phyloP scores from a whole-genome alignment of 2,797 vertebrate species.

The Xyrichtys novacula region DNA sequence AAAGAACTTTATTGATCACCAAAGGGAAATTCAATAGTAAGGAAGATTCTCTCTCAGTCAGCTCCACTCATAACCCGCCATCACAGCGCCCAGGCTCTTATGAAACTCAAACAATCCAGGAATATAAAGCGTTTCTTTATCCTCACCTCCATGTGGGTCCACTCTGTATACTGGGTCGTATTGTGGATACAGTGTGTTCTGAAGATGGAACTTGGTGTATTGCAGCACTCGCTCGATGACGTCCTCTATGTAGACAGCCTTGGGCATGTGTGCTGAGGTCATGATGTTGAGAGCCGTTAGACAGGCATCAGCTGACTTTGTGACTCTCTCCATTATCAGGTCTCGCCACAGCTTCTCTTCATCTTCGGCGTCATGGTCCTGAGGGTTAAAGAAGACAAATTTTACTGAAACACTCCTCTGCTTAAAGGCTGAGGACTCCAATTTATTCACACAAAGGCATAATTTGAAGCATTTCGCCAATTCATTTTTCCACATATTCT shows the following conservation, averaged over 20 bases:
- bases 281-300: constrained; percentile 97
- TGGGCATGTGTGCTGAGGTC: constrained; percentile 98
- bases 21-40: too few species aligned
- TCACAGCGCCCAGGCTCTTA: background rate
- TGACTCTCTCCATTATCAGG: constrained; percentile 98
- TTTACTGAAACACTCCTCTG: constrained; percentile 11
- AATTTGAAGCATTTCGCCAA: background rate
- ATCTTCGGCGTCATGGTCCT: constrained; percentile 97
- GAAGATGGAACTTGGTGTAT: constrained; percentile 97
- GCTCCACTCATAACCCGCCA: background rate
- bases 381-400: constrained; percentile 23
- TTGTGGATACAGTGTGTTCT: constrained; percentile 97
- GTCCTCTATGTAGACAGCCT: constrained; percentile 98
- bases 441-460: background rate
- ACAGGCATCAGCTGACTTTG: constrained; percentile 98
- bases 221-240: constrained; percentile 98
- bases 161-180: constrained; percentile 98
- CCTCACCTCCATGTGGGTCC: constrained; percentile 93
- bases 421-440: background rate
- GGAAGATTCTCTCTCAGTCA: background rate
- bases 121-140: background rate
- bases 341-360: constrained; percentile 98
- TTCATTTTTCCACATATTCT: background rate
- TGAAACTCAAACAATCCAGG: background rate
- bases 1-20: too few species aligned